Percentiles rank a stretch among this genome's conserved stretches.
Evolutionary conservation across 2,888 invertebrate genomes (phyloP).

Genomic region (Apodemia mormo): DNA sequence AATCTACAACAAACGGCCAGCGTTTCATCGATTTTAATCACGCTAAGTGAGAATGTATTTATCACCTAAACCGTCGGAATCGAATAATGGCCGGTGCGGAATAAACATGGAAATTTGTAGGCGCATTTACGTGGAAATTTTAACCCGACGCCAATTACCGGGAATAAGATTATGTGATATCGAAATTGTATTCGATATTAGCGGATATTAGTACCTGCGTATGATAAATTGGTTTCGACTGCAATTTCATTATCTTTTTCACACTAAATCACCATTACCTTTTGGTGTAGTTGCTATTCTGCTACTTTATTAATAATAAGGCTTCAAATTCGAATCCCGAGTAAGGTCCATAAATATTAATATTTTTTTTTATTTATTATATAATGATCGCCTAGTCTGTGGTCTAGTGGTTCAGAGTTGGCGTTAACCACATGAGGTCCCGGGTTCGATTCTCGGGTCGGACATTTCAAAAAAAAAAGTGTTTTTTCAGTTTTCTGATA

Average conservation of each 20-base stretch:
- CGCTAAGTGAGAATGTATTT: conserved; percentile 67
- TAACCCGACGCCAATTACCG: conserved; percentile 18
- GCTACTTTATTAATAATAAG: too few relatives aligned
- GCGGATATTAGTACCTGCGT: not conserved
- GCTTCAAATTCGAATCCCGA: too few relatives aligned
- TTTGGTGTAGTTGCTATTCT: too few relatives aligned
- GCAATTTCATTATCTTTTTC: not conserved
- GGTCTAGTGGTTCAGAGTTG: too few relatives aligned
- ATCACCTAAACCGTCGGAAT: conserved; percentile 57
- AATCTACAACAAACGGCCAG: conserved; percentile 32
- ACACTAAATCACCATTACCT: too few relatives aligned
- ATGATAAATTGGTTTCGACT: not conserved
- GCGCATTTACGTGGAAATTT: conserved; percentile 17
- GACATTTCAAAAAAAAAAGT: too few relatives aligned
- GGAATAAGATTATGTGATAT: conserved; percentile 20
- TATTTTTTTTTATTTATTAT: too few relatives aligned
- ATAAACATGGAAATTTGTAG: conserved; percentile 49
- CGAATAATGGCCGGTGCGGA: conserved; percentile 42
- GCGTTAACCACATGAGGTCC: too few relatives aligned
- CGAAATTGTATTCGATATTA: conserved; percentile 8
- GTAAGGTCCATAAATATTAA: too few relatives aligned
- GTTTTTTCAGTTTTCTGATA: too few relatives aligned
- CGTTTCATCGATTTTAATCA: conserved; percentile 59
- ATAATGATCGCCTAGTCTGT: too few relatives aligned
- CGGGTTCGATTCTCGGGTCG: too few relatives aligned